Percentiles rank a stretch among this genome's conserved stretches.
Evolutionary conservation across 1,140 invertebrate species (phyloP).

Genomic region (Heliconius congener): DNA sequence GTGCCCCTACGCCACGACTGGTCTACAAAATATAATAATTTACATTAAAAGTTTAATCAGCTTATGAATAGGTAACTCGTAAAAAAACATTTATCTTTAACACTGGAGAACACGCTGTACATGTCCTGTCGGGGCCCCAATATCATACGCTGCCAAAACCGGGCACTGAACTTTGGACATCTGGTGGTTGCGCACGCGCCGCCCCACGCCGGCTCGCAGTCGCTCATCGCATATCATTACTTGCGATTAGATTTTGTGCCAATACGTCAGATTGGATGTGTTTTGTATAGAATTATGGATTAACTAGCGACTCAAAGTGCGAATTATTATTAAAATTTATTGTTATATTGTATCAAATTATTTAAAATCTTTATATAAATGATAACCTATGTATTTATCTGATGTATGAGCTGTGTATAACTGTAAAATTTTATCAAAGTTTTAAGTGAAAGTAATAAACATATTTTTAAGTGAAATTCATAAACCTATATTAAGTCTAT

Average conservation of each 20-base stretch:
- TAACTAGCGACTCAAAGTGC: no score
- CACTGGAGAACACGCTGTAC: slow-evolving; percentile 48
- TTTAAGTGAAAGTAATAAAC: no score
- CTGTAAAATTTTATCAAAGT: no score
- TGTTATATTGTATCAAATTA: no score
- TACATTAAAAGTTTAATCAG: no score
- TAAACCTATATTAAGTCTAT: background rate
- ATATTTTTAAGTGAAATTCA: no score
- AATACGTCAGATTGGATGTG: background rate
- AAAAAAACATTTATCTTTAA: background rate
- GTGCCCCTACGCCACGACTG: no score
- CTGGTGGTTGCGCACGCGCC: slow-evolving; percentile 64
- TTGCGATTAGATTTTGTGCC: slow-evolving; percentile 24
- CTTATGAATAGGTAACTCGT: background rate
- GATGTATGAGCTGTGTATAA: no score
- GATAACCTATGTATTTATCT: no score
- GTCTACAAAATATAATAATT: no score
- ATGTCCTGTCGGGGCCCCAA: slow-evolving; percentile 43
- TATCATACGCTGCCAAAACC: slow-evolving; percentile 62
- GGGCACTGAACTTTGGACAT: slow-evolving; percentile 68
- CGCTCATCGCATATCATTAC: slow-evolving; percentile 40
- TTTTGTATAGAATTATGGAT: background rate
- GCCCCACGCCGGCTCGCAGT: slow-evolving; percentile 42
- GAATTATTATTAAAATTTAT: no score
- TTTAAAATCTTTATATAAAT: no score